A percentile compares a stretch with the other conserved stretches of the same genome.
Conservation (phyloP, 2,888 invertebrate species). For the Protodeltote pygarga region DNA sequence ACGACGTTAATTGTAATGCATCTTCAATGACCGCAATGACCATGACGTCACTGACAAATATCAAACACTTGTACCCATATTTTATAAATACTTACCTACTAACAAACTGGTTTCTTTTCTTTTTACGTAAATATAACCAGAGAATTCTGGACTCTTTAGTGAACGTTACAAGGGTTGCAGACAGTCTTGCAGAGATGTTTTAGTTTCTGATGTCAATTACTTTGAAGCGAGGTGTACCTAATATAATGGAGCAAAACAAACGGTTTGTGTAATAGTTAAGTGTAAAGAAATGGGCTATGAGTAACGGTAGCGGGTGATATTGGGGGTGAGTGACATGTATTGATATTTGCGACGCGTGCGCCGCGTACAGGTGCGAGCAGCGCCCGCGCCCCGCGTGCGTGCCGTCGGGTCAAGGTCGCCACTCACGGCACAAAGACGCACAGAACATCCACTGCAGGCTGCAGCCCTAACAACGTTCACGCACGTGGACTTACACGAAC, state of each 20-base stretch:
- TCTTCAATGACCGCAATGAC: too few species aligned
- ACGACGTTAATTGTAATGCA: too few species aligned
- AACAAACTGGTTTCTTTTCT: too few species aligned
- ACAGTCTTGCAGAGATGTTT: not conserved
- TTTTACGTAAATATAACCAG: too few species aligned
- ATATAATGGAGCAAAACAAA: conserved; percentile 3
- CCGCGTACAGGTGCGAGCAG: conserved; percentile 44
- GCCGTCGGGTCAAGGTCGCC: conserved; percentile 52
- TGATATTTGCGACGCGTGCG: conserved; percentile 70
- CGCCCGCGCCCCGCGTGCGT: conserved; percentile 27
- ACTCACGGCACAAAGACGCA: not conserved
- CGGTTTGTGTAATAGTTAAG: conserved; percentile 18
- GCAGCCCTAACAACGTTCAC: too few species aligned
- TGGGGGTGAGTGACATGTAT: conserved; percentile 73
- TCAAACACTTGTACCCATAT: too few species aligned
- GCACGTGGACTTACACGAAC: too few species aligned
- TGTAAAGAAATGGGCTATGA: conserved; percentile 5
- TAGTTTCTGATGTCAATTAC: not conserved
- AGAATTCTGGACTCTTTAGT: too few species aligned
- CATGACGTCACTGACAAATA: too few species aligned
- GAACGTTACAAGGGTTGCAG: too few species aligned
- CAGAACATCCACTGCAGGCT: not conserved
- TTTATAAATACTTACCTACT: too few species aligned
- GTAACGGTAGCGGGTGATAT: conserved; percentile 48
- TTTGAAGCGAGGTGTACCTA: not conserved